Conservation (phyloP, 2,888 invertebrate species). For the Polietes domitor region DNA sequence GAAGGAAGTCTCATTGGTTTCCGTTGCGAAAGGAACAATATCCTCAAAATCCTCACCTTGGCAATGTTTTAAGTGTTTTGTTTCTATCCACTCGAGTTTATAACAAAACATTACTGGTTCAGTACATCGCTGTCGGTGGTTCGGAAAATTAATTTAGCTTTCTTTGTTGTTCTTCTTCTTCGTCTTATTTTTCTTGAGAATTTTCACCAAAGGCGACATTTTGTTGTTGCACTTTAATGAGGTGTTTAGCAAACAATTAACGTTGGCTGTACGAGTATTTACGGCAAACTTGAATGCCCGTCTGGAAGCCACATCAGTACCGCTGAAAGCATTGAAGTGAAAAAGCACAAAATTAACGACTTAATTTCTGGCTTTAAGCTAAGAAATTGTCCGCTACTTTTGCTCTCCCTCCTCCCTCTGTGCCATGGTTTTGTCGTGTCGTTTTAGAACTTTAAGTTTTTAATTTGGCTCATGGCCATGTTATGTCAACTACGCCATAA, state of each 20-base stretch:
- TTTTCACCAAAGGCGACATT: background rate
- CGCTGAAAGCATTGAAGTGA: background rate
- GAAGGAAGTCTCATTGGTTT: background rate
- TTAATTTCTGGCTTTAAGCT: conserved; percentile 22
- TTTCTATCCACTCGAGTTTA: too few relatives aligned
- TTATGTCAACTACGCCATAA: background rate
- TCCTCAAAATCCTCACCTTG: background rate
- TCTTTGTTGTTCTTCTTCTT: background rate
- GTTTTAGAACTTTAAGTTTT: background rate
- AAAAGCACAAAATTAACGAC: conserved; percentile 19
- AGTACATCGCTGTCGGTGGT: background rate
- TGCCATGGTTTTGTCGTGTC: background rate
- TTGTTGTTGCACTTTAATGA: conserved; percentile 22
- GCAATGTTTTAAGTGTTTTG: too few relatives aligned
- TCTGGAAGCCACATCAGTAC: background rate
- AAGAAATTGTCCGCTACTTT: background rate
- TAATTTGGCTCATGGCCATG: conserved; percentile 26
- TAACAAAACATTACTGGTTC: background rate
- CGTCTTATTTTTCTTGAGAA: background rate
- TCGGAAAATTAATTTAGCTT: background rate
- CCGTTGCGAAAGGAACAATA: background rate
- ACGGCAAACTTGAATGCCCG: background rate
- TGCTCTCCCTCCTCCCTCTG: background rate
- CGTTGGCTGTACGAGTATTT: background rate
- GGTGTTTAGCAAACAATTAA: conserved; percentile 34